Conservation (phyloP, 2,113 vertebrate genomes). For the Pipra filicauda region DNA sequence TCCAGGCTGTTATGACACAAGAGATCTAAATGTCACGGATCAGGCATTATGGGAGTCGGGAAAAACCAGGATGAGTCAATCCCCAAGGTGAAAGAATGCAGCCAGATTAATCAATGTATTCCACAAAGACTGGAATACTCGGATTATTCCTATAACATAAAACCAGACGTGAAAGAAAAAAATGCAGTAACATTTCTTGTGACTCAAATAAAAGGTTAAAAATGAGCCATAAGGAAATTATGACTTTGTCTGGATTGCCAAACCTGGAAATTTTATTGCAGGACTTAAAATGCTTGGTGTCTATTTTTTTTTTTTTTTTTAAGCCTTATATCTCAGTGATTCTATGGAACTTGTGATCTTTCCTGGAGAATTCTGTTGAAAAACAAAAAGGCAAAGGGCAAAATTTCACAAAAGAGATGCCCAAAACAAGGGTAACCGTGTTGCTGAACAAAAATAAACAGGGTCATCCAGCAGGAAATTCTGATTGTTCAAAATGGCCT, state of each 20-base stretch:
- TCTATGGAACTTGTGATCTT: not conserved
- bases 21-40: conserved; percentile 8
- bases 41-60: not conserved
- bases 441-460: not conserved
- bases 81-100: not conserved
- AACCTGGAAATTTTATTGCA: conserved; percentile 1
- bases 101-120: conserved; percentile 25
- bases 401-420: not conserved
- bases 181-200: not conserved
- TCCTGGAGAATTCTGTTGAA: not conserved
- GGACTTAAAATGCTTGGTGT: not conserved
- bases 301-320: not conserved
- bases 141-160: conserved; percentile 37
- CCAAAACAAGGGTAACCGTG: not conserved
- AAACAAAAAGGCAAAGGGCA: not conserved
- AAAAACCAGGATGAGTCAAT: conserved; percentile 20
- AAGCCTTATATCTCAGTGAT: not conserved
- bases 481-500: not conserved
- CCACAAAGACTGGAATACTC: not conserved
- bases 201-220: conserved; percentile 52
- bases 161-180: conserved; percentile 2
- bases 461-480: not conserved
- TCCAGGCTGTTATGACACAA: not conserved
- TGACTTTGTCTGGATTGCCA: conserved; percentile 18
- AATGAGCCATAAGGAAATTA: conserved; percentile 50